Base-by-base conservation (phyloP, 2,797 vertebrate genomes). In the Aeoliscus strigatus region DNA sequence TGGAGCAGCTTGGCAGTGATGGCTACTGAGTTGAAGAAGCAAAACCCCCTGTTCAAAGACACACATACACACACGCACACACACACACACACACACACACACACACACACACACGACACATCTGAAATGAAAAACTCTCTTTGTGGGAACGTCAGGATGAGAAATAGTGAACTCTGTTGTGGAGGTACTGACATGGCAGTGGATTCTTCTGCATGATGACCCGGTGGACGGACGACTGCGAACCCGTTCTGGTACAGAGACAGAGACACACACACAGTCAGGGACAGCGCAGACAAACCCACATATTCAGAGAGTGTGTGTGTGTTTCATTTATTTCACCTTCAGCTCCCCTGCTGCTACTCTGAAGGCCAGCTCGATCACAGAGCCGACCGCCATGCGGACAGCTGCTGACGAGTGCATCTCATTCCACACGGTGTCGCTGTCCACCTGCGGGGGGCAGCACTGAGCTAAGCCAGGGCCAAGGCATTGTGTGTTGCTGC, bases 21-120 rank as follows among this genome's bases (percentile, higher is more conserved):
- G 14, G 96, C 94, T 30, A 98, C 91, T 0, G 96, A 96, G 62
- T 98, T 98, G 72, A 98, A 98, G 78, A 97, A 97, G 86, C 96
- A 98, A 82, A 98, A 98, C 1, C 94, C 96, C 96, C 96, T 98
- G n/a, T n/a, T n/a, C n/a, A n/a, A n/a, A n/a, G n/a, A n/a, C n/a
- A n/a, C n/a, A n/a, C n/a, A n/a, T n/a, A 10, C 9, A 16, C 14
- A 16, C 30, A 6, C 11, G 30, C 14, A 32, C 6, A 16, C 9
- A 32, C 14, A 2, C 8, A 16, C 9, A 21, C 3, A 21, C 5
- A 7, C n/a, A n/a, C n/a, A 10, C 9, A 16, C 14, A 16, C 30
- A 6, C 11, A 14, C 14, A 32, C 6, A 16, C 9, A 32, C 14
- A 2, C 8, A 16, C 9, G 14, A 21, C 3, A 21, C 5, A 7